phyloP scores from a whole-genome alignment of 2,113 vertebrate genomes.

The Sciurus niger region DNA sequence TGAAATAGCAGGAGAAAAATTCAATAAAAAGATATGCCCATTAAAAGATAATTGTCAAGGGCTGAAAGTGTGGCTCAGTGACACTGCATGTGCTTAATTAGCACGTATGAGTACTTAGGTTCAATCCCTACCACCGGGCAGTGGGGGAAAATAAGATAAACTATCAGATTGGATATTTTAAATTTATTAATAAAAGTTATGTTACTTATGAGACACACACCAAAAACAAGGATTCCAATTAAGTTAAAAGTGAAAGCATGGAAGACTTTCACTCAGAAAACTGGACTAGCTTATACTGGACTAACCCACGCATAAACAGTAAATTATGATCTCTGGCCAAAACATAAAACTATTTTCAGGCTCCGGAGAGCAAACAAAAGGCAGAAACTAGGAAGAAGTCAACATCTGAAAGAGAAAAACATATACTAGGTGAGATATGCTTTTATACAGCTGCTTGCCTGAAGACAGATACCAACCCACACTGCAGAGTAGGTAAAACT shows the following conservation, averaged over 20 bases:
- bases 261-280: not conserved
- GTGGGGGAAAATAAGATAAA: not conserved
- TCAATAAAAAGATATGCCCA: not conserved
- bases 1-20: not conserved
- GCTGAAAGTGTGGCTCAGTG: too few relatives aligned
- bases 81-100: too few relatives aligned
- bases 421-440: not conserved
- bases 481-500: not conserved
- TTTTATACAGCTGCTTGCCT: not conserved
- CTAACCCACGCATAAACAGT: not conserved
- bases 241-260: not conserved
- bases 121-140: not conserved
- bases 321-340: not conserved
- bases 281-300: not conserved
- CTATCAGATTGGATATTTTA: not conserved
- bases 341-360: constrained; percentile 11
- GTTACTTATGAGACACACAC: not conserved
- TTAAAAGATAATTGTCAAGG: too few relatives aligned
- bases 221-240: not conserved
- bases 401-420: not conserved
- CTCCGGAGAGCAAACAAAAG: not conserved
- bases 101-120: not conserved
- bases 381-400: not conserved
- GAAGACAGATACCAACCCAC: not conserved
- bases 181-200: not conserved